Evolutionary conservation across 2,113 vertebrate genomes (phyloP).

Genomic region (Megaceryle torquata): DNA sequence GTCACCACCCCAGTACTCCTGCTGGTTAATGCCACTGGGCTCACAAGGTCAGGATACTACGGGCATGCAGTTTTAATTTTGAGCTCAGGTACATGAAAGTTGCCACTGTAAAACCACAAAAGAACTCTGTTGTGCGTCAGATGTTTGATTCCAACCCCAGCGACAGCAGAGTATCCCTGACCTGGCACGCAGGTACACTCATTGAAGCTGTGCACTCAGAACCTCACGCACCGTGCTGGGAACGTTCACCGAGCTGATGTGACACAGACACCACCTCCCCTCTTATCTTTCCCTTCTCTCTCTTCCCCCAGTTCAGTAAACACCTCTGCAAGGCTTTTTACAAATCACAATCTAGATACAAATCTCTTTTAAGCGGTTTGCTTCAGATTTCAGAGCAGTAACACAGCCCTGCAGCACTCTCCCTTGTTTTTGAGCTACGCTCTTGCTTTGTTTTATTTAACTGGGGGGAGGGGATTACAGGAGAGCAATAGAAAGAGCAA

Average conservation of each 20-base stretch:
- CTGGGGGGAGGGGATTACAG: neutral
- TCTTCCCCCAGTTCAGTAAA: neutral
- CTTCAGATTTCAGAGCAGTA: conserved; percentile 3
- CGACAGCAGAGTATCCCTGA: neutral
- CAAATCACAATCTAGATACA: neutral
- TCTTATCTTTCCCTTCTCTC: neutral
- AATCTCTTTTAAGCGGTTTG: conserved; percentile 8
- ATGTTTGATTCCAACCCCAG: conserved; percentile 13
- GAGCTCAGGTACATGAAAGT: conserved; percentile 12
- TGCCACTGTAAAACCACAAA: conserved; percentile 21
- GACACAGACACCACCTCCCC: neutral
- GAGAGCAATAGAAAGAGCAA: neutral
- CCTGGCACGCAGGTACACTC: neutral
- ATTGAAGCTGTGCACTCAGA: neutral
- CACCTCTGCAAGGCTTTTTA: neutral
- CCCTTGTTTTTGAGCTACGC: neutral
- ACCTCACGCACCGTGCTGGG: neutral
- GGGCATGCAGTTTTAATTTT: conserved; percentile 47
- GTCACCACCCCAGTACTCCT: neutral
- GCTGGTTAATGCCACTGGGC: conserved; percentile 6
- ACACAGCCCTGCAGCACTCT: neutral
- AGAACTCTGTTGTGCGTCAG: conserved; percentile 43
- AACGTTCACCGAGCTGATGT: neutral
- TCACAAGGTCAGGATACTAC: neutral
- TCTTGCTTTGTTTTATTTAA: neutral